Conservation (phyloP, 2,113 vertebrate species). For the Oryzias javanicus region DNA sequence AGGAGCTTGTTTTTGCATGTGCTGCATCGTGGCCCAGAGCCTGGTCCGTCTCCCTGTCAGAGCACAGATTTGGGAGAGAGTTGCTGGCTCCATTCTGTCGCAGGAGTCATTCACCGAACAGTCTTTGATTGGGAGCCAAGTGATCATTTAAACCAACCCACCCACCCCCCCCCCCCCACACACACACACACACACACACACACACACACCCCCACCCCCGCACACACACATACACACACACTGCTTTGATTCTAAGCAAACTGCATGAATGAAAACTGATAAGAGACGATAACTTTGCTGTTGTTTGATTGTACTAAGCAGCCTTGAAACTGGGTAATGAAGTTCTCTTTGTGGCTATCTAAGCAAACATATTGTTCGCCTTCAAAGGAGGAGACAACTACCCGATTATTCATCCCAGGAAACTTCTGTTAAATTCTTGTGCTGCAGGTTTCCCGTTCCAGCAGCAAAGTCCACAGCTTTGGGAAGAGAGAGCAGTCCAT, state of each 20-base stretch:
- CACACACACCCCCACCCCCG: too few species aligned
- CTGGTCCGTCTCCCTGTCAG: neutral
- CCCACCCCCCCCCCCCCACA: too few species aligned
- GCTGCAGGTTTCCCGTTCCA: slow-evolving; percentile 79
- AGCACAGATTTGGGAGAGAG: neutral
- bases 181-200: too few species aligned
- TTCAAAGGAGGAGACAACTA: too few species aligned
- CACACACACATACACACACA: too few species aligned
- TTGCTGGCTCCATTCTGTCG: neutral
- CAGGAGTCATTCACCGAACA: neutral
- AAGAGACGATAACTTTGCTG: too few species aligned
- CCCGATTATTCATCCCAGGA: neutral
- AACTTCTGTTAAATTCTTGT: slow-evolving; percentile 15
- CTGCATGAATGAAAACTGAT: neutral
- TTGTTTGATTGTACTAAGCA: too few species aligned
- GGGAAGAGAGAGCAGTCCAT: slow-evolving; percentile 94
- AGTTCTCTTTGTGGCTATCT: too few species aligned
- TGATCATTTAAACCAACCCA: neutral
- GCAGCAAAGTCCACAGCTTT: slow-evolving; percentile 87
- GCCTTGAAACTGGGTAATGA: too few species aligned
- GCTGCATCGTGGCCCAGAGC: neutral
- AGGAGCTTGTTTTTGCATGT: slow-evolving; percentile 18
- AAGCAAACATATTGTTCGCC: too few species aligned
- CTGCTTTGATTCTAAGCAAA: neutral
- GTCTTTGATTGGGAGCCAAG: neutral